Evolutionary conservation across 2,113 vertebrate species (phyloP), one percentile per base, ranked within the genome.

Genomic region (Cephalopterus ornatus): DNA sequence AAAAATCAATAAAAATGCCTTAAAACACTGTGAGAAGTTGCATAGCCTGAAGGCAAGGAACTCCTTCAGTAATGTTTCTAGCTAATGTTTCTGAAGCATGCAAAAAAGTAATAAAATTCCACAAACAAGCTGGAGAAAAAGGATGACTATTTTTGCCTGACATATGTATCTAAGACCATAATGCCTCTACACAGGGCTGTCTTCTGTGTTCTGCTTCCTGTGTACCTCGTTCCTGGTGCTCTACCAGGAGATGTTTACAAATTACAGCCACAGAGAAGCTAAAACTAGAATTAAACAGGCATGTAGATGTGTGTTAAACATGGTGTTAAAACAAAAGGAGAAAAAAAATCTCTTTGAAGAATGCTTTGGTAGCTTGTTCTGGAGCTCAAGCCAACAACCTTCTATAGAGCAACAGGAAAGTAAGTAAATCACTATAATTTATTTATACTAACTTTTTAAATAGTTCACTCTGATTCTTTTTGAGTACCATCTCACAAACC

Each of bases 371-470:
- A 82, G 49, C 41, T 50, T 81, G 41, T 42, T 77, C 61, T 82
- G 53, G 18, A 91, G 56, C n/a, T 75, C 58, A 76, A 85, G 71
- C 75, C 42, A 88, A 70, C 15, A 88, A 30, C 32, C n/a, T 89
- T 92, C 70, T 62, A 65, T 61, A 91, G 56, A 94, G 46, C 80
- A 92, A 80, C 30, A 77, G 77, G 92, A 94, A 83, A 85, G 82
- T 49, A 87, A 92, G 88, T 28, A 93, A 92, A 96, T 89, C 44
- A 93, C 93, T 91, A 39, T 95, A 85, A 96, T 96, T 92, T 95
- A 92, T 95, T 95, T 91, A 96, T 19, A 61, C 11, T 37, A 91
- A 92, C 95, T 95, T 95, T 96, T 88, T 37, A 3, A 97, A 88
- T 95, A 94, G 70, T 82, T 89, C 70, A 72, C 12, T 91, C 56